These are phyloP conservation scores for Trichogramma pretiosum DNA, from an alignment of 1,140 invertebrate genomes.

Conservation along the genomic window DNA sequence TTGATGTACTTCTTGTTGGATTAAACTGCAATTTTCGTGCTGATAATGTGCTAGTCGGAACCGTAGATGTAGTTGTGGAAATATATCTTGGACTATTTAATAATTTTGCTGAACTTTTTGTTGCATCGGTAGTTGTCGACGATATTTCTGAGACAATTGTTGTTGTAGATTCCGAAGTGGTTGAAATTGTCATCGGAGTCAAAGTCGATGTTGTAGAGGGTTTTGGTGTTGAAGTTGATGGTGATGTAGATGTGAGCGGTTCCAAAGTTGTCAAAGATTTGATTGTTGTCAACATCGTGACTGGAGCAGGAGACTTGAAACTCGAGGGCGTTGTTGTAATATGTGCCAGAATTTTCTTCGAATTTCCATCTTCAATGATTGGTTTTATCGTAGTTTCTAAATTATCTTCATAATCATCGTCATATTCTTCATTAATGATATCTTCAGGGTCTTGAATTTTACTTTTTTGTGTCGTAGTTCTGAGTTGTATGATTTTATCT, in stretches of 20 bases:
- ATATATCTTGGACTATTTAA: no score
- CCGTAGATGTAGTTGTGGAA: slow-evolving; percentile 2
- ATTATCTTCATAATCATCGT: slow-evolving; percentile 9
- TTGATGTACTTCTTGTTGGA: slow-evolving; percentile 16
- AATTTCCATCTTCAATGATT: no score
- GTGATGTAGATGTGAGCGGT: slow-evolving; percentile 1
- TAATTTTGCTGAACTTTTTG: no score
- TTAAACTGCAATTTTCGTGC: slow-evolving; percentile 6
- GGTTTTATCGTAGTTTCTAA: slow-evolving; percentile 10
- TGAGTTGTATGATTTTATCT: no score
- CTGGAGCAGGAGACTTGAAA: no score
- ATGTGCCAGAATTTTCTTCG: no score
- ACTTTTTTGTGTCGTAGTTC: no score
- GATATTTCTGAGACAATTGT: no score
- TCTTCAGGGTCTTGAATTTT: no score
- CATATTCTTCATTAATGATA: slow-evolving; percentile 9
- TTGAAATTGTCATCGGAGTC: neutral
- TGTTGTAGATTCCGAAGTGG: neutral
- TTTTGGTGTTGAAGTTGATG: slow-evolving; percentile 2
- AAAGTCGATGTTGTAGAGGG: neutral
- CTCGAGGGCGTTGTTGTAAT: neutral
- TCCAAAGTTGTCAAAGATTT: no score
- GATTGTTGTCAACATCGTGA: no score
- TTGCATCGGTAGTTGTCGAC: no score
- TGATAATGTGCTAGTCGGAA: slow-evolving; percentile 12